phyloP scores from a whole-genome alignment of 2,113 vertebrate genomes.

The Forbesichthys agassizii region DNA sequence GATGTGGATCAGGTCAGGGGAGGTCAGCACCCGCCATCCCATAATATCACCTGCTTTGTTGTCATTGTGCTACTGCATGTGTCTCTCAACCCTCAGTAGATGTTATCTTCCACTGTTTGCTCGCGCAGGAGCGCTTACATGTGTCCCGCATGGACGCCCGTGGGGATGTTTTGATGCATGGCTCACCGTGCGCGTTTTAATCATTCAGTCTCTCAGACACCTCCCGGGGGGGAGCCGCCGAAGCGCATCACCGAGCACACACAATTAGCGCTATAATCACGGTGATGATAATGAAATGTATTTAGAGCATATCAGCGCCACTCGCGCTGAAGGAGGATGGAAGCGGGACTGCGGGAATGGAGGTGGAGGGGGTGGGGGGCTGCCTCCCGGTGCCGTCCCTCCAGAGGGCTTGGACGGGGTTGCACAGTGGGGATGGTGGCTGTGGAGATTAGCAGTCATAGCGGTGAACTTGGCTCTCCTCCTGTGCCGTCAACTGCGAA shows the following conservation, averaged over 20 bases:
- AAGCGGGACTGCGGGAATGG: slow-evolving; percentile 55
- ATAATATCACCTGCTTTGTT: slow-evolving; percentile 58
- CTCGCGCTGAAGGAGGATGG: slow-evolving; percentile 51
- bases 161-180: slow-evolving; percentile 75
- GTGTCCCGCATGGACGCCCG: slow-evolving; percentile 61
- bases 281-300: slow-evolving; percentile 81
- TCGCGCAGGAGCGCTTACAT: slow-evolving; percentile 60
- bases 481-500: slow-evolving; percentile 70
- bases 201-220: slow-evolving; percentile 75
- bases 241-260: slow-evolving; percentile 73
- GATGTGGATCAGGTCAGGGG: slow-evolving; percentile 58
- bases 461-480: slow-evolving; percentile 65
- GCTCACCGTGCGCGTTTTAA: slow-evolving; percentile 79
- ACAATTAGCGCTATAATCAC: slow-evolving; percentile 80
- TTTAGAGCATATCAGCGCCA: slow-evolving; percentile 74
- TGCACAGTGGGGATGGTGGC: slow-evolving; percentile 10
- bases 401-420: slow-evolving; percentile 50
- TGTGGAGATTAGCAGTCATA: slow-evolving; percentile 71
- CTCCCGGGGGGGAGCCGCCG: slow-evolving; percentile 73
- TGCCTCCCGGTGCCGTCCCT: slow-evolving; percentile 35
- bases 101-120: slow-evolving; percentile 47
- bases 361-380: slow-evolving; percentile 22
- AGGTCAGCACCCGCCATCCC: slow-evolving; percentile 65
- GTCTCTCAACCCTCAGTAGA: slow-evolving; percentile 49
- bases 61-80: slow-evolving; percentile 57